phyloP scores from a whole-genome alignment of 2,888 invertebrate species.

The Eulithis testata region DNA sequence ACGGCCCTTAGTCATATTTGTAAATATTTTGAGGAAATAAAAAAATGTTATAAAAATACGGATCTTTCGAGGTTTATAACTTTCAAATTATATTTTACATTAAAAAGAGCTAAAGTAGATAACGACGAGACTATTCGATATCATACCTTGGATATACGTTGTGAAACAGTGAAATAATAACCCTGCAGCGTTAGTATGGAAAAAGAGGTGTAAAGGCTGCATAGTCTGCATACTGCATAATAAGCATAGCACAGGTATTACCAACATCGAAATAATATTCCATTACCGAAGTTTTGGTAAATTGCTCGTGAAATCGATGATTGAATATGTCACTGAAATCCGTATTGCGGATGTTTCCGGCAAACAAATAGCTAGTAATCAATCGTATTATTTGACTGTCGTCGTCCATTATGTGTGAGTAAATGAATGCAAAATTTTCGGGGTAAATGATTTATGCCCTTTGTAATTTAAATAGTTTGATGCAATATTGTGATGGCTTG shows the following conservation, averaged over 20 bases:
- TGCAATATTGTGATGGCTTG: conserved; percentile 17
- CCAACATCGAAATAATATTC: conserved; percentile 43
- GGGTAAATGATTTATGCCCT: conserved; percentile 41
- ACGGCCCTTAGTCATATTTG: too few relatives aligned
- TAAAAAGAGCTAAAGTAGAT: too few relatives aligned
- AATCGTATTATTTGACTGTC: conserved; percentile 65
- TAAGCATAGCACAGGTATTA: conserved; percentile 37
- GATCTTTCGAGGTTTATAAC: too few relatives aligned
- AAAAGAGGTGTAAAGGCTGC: too few relatives aligned
- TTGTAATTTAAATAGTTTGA: conserved; percentile 22
- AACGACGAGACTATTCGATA: too few relatives aligned
- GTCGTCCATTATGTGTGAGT: conserved; percentile 43
- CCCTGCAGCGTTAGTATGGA: too few relatives aligned
- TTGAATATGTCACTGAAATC: conserved; percentile 63
- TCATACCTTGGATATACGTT: too few relatives aligned
- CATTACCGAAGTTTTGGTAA: conserved; percentile 52
- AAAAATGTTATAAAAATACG: too few relatives aligned
- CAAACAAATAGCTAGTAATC: conserved; percentile 68
- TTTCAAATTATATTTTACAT: too few relatives aligned
- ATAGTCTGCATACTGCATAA: conserved; percentile 41
- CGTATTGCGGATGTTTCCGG: conserved; percentile 60
- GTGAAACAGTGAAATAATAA: too few relatives aligned
- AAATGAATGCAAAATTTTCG: conserved; percentile 52
- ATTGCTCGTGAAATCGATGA: conserved; percentile 66
- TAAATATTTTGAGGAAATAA: too few relatives aligned